These are phyloP conservation scores for Eurosta solidaginis DNA, from an alignment of 1,140 invertebrate genomes.

Conservation along the genomic window DNA sequence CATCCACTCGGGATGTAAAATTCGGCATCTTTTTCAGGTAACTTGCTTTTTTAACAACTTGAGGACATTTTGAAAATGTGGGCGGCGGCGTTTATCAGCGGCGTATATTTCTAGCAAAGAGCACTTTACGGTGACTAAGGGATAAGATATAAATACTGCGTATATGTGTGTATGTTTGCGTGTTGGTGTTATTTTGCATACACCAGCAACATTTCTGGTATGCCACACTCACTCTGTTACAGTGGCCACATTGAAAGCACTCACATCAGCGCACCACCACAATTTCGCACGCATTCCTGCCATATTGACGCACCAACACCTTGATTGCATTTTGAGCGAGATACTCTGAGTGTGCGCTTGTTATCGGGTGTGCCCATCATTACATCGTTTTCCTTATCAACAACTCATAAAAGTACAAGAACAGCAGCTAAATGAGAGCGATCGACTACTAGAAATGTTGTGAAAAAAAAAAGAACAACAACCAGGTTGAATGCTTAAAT, in stretches of 20 bases:
- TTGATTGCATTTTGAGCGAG: neutral
- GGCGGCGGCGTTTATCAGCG: too few species aligned
- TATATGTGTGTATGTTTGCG: too few species aligned
- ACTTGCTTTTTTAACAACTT: too few species aligned
- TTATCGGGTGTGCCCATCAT: neutral
- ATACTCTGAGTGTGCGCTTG: neutral
- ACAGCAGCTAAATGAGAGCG: neutral
- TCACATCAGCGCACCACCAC: neutral
- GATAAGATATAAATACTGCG: too few species aligned
- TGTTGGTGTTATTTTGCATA: too few species aligned
- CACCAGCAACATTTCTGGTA: neutral
- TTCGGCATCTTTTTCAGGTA: too few species aligned
- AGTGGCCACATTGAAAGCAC: neutral
- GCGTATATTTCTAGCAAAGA: too few species aligned
- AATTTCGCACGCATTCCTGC: neutral
- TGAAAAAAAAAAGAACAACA: neutral
- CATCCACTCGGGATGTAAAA: too few species aligned
- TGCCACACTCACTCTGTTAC: neutral
- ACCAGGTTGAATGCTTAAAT: too few species aligned
- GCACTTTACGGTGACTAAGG: neutral
- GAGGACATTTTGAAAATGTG: too few species aligned
- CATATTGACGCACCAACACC: neutral
- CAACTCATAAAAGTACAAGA: neutral
- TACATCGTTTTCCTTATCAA: constrained; percentile 27
- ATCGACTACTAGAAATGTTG: neutral